Conservation (phyloP, 1,140 invertebrate species). For the Papilio glaucus region DNA sequence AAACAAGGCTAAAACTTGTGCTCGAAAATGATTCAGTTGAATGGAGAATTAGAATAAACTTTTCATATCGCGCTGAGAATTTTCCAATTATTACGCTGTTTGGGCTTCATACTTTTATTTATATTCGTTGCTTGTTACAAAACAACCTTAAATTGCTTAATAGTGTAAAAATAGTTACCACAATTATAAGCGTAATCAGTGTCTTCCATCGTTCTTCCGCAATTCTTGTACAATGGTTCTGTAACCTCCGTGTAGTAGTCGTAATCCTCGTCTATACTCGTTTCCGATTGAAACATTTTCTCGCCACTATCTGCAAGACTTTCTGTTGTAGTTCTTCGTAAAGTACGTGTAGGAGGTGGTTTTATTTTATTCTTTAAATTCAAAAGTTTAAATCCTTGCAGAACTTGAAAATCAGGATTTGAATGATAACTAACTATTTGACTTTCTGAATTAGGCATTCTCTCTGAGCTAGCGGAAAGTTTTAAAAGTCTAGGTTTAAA, state of each 20-base stretch:
- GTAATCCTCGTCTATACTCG: constrained; percentile 45
- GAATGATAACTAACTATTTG: constrained; percentile 65
- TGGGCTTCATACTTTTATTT: too few species aligned
- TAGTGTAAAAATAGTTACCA: constrained; percentile 19
- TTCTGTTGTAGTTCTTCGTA: constrained; percentile 53
- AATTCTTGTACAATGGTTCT: constrained; percentile 20
- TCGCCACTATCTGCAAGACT: constrained; percentile 46
- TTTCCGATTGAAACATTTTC: constrained; percentile 39
- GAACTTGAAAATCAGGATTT: constrained; percentile 71
- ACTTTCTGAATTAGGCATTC: constrained; percentile 49
- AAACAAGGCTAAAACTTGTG: too few species aligned
- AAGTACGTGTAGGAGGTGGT: constrained; percentile 40
- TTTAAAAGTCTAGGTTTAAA: constrained; percentile 51
- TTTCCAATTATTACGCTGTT: too few species aligned
- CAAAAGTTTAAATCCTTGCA: constrained; percentile 72
- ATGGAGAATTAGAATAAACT: too few species aligned
- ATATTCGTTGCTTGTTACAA: too few species aligned
- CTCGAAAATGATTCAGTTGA: too few species aligned
- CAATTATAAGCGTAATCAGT: neutral
- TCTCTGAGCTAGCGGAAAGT: constrained; percentile 45
- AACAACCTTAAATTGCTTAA: too few species aligned
- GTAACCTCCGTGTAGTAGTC: constrained; percentile 38
- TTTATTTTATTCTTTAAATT: constrained; percentile 65
- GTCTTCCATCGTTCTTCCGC: constrained; percentile 5
- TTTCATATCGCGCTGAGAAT: too few species aligned